Evolutionary conservation across 2,888 invertebrate genomes (phyloP), one percentile per base, ranked within the genome.

Genomic region (Merodon equestris): DNA sequence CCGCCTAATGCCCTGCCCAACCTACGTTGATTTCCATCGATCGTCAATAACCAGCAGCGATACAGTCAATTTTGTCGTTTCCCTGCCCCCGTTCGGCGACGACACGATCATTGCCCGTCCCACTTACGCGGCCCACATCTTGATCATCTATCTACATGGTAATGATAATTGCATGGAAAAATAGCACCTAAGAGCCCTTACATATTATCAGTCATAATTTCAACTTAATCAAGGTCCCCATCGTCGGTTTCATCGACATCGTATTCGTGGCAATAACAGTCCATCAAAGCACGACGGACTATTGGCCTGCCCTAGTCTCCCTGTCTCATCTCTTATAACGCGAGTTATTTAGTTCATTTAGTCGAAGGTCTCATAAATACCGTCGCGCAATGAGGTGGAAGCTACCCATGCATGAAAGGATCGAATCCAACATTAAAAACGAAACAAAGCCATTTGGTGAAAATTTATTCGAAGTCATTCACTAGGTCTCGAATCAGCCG

Each of bases 201-300:
- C 74, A 74, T 74, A 60, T 67, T 74, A 74, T 74, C 74, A 61
- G 67, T 74, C 74, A 67, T 74, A 74, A 74, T 74, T 67, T 74
- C 56, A 61, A 74, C 60, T 61, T 51, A 74, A 74, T 74, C 74
- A 74, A 74, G 74, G 74, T 56, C 36, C 54, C 60, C 60, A 73
- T 67, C 67, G 67, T 48, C 56, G 34, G 60, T 56, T 74, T 67
- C 67, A 61, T 74, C 50, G 60, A 56, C 67, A 50, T 61, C 60
- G 66, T 67, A 66, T 48, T 60, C 48, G 13, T 60, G 42, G 66
- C 60, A 60, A 73, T 73, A 73, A 73, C 66, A 54, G 66, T 67
- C 48, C 58, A 73, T 67, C 73, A 73, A 60, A 9, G 12, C 4
- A 18, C 42, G 17, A 34, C 40, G 27, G 14, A 44, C 17, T 9